Conservation (phyloP, 2,888 invertebrate genomes). For the Melipona beecheii region DNA sequence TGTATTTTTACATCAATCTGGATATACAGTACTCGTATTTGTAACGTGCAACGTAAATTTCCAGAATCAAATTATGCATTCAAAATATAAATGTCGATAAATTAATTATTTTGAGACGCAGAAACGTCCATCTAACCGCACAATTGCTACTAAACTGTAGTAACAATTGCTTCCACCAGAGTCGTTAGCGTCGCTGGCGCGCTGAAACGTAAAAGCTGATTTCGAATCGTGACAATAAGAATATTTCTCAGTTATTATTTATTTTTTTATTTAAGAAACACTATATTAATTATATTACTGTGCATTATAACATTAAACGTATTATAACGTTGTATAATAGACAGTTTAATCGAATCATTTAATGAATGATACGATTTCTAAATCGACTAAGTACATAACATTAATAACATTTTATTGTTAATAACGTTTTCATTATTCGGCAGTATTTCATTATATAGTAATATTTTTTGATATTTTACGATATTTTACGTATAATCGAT, state of each 20-base stretch:
- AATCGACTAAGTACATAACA: background rate
- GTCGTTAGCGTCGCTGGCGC: background rate
- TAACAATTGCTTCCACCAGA: background rate
- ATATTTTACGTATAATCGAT: background rate
- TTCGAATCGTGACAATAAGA: background rate
- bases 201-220: background rate
- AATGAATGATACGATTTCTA: background rate
- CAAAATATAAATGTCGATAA: background rate
- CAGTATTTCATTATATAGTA: no score
- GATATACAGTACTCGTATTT: background rate
- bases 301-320: no score
- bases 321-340: background rate
- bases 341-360: background rate
- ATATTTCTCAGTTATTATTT: background rate
- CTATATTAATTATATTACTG: background rate
- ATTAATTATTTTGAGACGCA: background rate
- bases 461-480: background rate
- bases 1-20: no score
- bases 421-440: no score
- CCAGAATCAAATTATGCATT: background rate
- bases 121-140: no score
- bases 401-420: no score
- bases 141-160: background rate
- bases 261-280: background rate
- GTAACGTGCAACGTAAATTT: background rate